Percentiles rank a stretch among this genome's conserved stretches.
Conservation (phyloP, 2,113 vertebrate species). For the Pomatorhinus ruficollis region DNA sequence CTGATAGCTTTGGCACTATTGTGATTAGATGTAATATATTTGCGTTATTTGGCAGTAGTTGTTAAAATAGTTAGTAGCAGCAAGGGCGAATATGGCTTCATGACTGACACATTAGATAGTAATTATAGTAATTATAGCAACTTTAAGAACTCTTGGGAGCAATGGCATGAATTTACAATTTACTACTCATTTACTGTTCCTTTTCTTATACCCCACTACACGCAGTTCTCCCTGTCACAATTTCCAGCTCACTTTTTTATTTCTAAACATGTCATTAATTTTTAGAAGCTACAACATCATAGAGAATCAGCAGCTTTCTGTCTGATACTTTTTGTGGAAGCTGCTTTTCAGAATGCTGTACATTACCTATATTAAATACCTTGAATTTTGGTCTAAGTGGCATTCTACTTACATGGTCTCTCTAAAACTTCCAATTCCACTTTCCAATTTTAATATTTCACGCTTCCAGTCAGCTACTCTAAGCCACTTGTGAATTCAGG, state of each 20-base stretch:
- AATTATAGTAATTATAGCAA: not conserved
- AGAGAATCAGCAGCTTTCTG: not conserved
- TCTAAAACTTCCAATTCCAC: not conserved
- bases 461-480: not conserved
- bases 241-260: not conserved
- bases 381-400: not conserved
- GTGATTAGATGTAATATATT: not conserved
- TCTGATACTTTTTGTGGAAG: not conserved
- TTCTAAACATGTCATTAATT: not conserved
- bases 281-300: not conserved
- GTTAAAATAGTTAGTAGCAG: not conserved
- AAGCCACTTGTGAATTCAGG: not conserved
- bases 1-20: not conserved
- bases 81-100: not conserved
- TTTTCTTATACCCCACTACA: not conserved
- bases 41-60: not conserved
- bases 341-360: not conserved
- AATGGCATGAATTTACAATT: not conserved
- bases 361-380: not conserved
- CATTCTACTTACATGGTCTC: not conserved
- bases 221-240: not conserved
- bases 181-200: not conserved
- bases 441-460: not conserved
- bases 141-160: not conserved
- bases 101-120: not conserved